Percentiles rank a stretch among this genome's conserved stretches.
Evolutionary conservation across 2,888 invertebrate species (phyloP).

Genomic region (Darwinula stevensoni): DNA sequence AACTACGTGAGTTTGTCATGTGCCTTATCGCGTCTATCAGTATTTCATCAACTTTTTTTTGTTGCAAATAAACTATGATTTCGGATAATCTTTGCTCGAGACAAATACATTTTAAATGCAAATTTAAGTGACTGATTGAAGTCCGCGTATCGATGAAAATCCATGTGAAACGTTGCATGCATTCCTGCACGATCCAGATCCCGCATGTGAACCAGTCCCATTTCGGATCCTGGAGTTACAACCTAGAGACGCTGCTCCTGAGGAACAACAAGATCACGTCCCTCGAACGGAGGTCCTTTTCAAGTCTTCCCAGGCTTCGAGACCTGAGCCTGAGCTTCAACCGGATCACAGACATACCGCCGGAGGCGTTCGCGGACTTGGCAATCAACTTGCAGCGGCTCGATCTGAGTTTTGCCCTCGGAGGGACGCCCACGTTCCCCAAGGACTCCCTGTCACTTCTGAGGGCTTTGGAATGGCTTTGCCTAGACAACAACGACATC

Average conservation of each 20-base stretch:
- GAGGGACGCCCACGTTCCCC: conserved; percentile 41
- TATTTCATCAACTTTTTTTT: no score
- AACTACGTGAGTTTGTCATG: no score
- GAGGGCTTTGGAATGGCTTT: conserved; percentile 44
- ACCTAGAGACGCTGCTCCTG: conserved; percentile 45
- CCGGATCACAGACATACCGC: conserved; percentile 47
- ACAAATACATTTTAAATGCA: no score
- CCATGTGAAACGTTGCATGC: no score
- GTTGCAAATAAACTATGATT: no score
- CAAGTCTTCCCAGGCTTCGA: conserved; percentile 38
- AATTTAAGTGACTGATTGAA: no score
- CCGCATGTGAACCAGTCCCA: no score
- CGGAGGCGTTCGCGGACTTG: conserved; percentile 44
- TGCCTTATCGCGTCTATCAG: no score
- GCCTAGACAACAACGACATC: conserved; percentile 61
- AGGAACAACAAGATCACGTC: conserved; percentile 52
- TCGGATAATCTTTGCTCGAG: no score
- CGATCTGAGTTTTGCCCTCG: conserved; percentile 52
- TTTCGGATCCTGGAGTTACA: conserved; percentile 43
- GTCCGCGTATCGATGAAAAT: no score
- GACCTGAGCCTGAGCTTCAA: conserved; percentile 78
- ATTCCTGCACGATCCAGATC: no score
- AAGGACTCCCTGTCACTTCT: conserved; percentile 41
- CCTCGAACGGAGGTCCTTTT: conserved; percentile 33
- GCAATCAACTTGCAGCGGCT: conserved; percentile 43